Base-by-base conservation (phyloP, 2,888 invertebrate genomes). In the Sicus ferrugineus region DNA sequence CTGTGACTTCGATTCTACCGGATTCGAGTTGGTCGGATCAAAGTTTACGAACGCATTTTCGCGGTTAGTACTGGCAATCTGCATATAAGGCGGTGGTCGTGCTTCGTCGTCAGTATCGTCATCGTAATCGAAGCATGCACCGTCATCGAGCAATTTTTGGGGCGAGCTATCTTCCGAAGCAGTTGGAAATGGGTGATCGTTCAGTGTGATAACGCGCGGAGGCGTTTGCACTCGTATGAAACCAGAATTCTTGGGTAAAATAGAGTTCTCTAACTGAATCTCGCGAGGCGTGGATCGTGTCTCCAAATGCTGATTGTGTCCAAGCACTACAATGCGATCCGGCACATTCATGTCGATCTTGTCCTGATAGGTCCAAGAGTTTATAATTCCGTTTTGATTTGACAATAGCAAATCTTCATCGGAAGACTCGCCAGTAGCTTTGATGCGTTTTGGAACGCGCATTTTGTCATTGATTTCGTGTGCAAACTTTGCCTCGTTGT, bases 311-410 rank as follows among this genome's bases (percentile, higher is more conserved):
- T 91, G 90, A 79, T 90, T 90, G 84, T 91, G 90, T 82, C 97
- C 97, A 77, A 93, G 89, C 59, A 97, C 93, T 75, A 97, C 88
- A 83, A 97, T 97, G 81, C 96, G 90, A 80, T 97, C 97, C 2
- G 97, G 97, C 46, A 97, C 96, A 81, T 92, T 92, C 97, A 97
- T 97, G 77, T 93, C 92, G 83, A 93, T 91, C 85, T 92, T 93
- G 77, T 94, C 93, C 78, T 88, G 88, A 81, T 89, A 89, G 75
- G 88, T 88, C 91, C 91, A 92, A 52, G 88, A 88, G 72, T 87
- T 87, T 73, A 89, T 89, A 65, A 81, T 74, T 0, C 84, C 85
- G 67, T 88, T 85, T 74, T 90, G 90, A 82, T 90, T 89, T 9
- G 89, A 86, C n/a, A 87, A 80, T 77, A 86, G 82, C 58, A 86